Evolutionary conservation across 2,888 invertebrate genomes (phyloP), one percentile per base, ranked within the genome.

Genomic region (Nowickia ferox): DNA sequence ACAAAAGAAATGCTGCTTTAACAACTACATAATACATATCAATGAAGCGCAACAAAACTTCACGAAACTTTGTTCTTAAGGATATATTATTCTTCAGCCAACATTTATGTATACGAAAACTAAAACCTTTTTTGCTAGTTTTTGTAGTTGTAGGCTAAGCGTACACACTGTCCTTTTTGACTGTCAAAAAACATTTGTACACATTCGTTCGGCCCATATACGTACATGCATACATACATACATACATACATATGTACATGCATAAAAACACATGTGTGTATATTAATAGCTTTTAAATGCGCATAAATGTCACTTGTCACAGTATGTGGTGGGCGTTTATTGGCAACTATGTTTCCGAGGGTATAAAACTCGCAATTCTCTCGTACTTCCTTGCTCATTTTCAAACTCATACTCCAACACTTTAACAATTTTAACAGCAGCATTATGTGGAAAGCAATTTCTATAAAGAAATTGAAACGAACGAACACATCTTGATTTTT

Each of bases 221-320:
- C n/a, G 17, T 17, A 9, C 17, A 57, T 38, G 40, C 51, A 40
- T 5, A 40, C 53, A 30, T 11, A 61, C 61, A 61, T 17, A 22
- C 63, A 63, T 15, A 22, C 46, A 71, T 6, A 11, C 30, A 30
- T n/a, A n/a, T n/a, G n/a, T 17, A 22, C 63, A 63, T 15, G 30
- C 46, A 71, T 6, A 11, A 17, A 30, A 22, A 30, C 30, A 30
- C 11, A 46, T 72, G 19, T 63, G 30, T 63, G 44, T 19, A 19
- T 78, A 78, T 84, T 77, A 53, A 83, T 86, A 80, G 71, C 83
- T 79, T 81, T 81, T 86, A 83, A 86, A 86, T 86, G 83, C 83
- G 79, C 83, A 86, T 86, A 86, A 86, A 86, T 86, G 86, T 86
- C 86, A 86, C 79, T 86, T 86, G 86, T 86, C 86, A 83, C 86